These are phyloP conservation scores for Cottoperca gobio DNA, from an alignment of 2,797 vertebrate genomes.

Conservation along the genomic window DNA sequence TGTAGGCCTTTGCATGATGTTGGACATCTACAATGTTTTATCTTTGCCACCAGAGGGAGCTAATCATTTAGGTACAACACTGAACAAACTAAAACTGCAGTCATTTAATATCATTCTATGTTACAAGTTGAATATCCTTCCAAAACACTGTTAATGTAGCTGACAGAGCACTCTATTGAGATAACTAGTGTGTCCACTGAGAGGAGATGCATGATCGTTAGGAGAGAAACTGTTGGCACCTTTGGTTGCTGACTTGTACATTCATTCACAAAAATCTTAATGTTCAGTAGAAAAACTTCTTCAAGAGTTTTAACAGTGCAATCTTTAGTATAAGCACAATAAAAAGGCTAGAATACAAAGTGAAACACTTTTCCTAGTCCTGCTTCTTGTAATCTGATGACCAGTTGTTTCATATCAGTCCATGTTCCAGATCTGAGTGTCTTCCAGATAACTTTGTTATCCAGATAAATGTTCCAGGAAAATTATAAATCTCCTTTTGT, in stretches of 20 bases:
- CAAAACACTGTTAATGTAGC: constrained; percentile 3
- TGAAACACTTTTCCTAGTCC: constrained; percentile 13
- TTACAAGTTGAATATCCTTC: constrained; percentile 1
- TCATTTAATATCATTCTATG: constrained; percentile 6
- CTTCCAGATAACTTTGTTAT: constrained; percentile 21
- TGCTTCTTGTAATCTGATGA: neutral
- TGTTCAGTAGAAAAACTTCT: constrained; percentile 66
- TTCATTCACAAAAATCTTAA: constrained; percentile 62
- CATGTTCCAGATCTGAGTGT: constrained; percentile 15
- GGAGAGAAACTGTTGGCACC: constrained; percentile 46
- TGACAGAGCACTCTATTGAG: constrained; percentile 7
- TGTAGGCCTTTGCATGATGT: neutral
- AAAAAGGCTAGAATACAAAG: constrained; percentile 31
- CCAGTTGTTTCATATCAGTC: constrained; percentile 20
- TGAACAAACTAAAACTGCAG: constrained; percentile 23
- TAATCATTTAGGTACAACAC: constrained; percentile 39
- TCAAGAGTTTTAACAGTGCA: constrained; percentile 64
- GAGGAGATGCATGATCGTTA: constrained; percentile 31
- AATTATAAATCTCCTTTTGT: constrained; percentile 1
- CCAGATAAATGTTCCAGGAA: constrained; percentile 24
- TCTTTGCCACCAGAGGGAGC: constrained; percentile 65
- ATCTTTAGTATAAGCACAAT: constrained; percentile 71
- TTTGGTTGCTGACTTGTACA: constrained; percentile 76
- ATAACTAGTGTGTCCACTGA: constrained; percentile 26
- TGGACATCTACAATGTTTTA: constrained; percentile 42